Evolutionary conservation across 2,797 vertebrate genomes (phyloP).

Genomic region (Steatocranus sp.): DNA sequence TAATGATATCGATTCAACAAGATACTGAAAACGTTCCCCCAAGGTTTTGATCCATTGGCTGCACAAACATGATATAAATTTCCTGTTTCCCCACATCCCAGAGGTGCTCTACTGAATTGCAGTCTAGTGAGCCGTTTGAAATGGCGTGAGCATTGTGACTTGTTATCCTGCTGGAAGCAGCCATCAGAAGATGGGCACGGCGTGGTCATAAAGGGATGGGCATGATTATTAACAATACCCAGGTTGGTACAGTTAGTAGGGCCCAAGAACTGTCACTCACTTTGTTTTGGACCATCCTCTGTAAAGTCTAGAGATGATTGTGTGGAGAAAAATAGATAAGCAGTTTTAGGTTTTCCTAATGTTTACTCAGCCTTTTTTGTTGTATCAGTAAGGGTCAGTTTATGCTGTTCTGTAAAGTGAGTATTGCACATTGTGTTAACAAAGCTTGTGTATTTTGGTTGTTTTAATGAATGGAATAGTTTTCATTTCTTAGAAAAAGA

Average conservation of each 20-base stretch:
- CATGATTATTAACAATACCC: neutral
- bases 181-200: neutral
- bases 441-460: neutral
- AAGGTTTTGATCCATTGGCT: neutral
- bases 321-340: neutral
- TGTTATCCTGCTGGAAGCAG: neutral
- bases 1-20: neutral
- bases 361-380: neutral
- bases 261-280: neutral
- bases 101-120: neutral
- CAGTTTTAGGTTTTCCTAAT: neutral
- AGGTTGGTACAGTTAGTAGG: neutral
- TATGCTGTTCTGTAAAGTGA: neutral
- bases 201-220: neutral
- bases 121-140: neutral
- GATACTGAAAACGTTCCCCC: neutral
- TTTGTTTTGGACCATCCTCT: neutral
- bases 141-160: neutral
- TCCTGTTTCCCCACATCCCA: neutral
- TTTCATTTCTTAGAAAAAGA: neutral
- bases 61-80: neutral
- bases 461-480: neutral
- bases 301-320: neutral
- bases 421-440: neutral
- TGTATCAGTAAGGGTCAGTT: fast-evolving